Evolutionary conservation across 2,797 vertebrate species (phyloP).

Genomic region (Tapera naevia): DNA sequence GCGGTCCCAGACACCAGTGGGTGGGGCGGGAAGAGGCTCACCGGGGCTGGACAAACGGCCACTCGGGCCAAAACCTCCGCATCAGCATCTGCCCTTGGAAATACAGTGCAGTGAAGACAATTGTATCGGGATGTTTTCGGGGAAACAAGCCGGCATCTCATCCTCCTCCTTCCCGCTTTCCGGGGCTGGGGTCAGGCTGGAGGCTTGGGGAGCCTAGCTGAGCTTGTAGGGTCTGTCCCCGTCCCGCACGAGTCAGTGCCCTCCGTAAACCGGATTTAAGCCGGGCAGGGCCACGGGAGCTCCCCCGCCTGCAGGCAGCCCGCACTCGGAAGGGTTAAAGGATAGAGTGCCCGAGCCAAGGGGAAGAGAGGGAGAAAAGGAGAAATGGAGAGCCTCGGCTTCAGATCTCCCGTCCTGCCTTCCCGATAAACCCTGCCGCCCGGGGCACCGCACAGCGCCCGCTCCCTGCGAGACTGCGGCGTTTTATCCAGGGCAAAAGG

Average conservation of each 20-base stretch:
- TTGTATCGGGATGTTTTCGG: not conserved
- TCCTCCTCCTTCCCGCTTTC: not conserved
- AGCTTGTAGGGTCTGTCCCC: not conserved
- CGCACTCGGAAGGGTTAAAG: not conserved
- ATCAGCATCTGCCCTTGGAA: not conserved
- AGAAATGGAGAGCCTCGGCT: not conserved
- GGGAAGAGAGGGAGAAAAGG: not conserved
- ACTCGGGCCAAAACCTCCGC: not conserved
- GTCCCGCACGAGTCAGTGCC: not conserved
- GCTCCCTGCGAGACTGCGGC: not conserved
- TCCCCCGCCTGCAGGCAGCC: not conserved
- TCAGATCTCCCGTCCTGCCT: not conserved
- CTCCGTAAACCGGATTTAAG: not conserved
- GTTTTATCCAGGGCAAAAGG: not conserved
- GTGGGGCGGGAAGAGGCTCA: fast-evolving
- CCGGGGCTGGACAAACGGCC: not conserved
- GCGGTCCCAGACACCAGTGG: not conserved
- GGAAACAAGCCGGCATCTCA: not conserved
- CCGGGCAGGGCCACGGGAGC: too few species aligned
- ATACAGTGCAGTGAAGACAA: fast-evolving
- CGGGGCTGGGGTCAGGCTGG: not conserved
- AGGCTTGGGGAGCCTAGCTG: too few species aligned
- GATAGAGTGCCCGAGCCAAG: not conserved
- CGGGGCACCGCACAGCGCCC: not conserved
- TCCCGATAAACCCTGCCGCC: not conserved